phyloP scores from a whole-genome alignment of 2,113 vertebrate genomes.

The Puntigrus tetrazona region DNA sequence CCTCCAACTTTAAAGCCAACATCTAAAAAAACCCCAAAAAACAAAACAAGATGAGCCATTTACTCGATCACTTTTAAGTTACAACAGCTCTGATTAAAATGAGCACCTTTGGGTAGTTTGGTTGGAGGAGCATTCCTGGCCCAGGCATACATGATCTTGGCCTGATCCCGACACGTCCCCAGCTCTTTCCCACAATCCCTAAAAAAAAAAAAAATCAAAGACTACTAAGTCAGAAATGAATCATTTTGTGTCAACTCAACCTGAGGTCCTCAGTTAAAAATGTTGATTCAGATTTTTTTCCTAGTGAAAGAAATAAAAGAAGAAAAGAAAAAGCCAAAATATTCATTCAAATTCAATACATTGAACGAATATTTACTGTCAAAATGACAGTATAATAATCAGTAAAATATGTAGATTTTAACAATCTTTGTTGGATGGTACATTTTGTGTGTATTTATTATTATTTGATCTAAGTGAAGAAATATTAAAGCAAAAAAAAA shows the following conservation, averaged over 20 bases:
- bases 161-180: constrained; percentile 86
- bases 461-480: too few relatives aligned
- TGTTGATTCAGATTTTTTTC: too few relatives aligned
- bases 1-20: constrained; percentile 96
- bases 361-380: too few relatives aligned
- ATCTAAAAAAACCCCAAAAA: constrained; percentile 73
- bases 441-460: too few relatives aligned
- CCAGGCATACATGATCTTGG: constrained; percentile 96
- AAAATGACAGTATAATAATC: too few relatives aligned
- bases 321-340: too few relatives aligned
- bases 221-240: neutral
- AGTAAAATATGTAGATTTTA: too few relatives aligned
- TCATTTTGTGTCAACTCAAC: neutral
- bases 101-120: constrained; percentile 87
- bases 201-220: constrained; percentile 36
- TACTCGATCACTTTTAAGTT: neutral
- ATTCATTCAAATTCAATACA: too few relatives aligned
- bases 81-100: neutral
- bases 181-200: constrained; percentile 89
- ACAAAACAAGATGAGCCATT: neutral
- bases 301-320: too few relatives aligned
- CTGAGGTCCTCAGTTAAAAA: too few relatives aligned
- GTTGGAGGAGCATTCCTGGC: constrained; percentile 93
- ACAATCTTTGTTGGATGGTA: too few relatives aligned
- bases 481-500: too few relatives aligned